Base-by-base conservation (phyloP, 2,797 vertebrate genomes). In the Phaenicophaeus curvirostris region DNA sequence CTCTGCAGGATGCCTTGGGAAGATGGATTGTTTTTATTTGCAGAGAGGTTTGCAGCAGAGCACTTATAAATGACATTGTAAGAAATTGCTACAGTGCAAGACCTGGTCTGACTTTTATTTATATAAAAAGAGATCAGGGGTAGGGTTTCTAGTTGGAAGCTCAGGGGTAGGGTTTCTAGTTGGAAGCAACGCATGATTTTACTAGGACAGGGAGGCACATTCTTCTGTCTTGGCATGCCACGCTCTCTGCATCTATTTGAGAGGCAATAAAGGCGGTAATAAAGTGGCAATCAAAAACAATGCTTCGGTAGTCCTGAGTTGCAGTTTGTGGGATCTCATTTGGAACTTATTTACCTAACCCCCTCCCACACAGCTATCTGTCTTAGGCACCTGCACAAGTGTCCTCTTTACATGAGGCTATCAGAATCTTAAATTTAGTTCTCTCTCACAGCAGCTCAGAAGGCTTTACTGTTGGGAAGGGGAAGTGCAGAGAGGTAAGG, bases 21-120 rank as follows among this genome's bases (percentile, higher is more conserved):
- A 95, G 94, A 93, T 3, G 18, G 88, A 95, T 96, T 93, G 93
- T 94, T 96, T 96, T 96, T 95, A 96, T 97, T 96, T 97, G 69
- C 82, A 75, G 93, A 85, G 81, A 81, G 84, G 90, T 93, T 96
- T 97, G 87, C 82, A 93, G 79, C 89, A 89, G 92, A 95, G 85
- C 90, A 74, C 86, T 96, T 96, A 95, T 85, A 91, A 96, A 96
- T 93, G 95, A 94, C 95, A 96, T 85, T 86, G 85, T 91, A 92
- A 97, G 95, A 92, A 96, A 97, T 79, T 92, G 94, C 92, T 95
- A 62, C 83, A 75, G 84, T 90, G 90, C 67, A 93, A 95, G 94
- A 95, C 92, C 90, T 94, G 93, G 78, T 97, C 78, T 96, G 89
- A 92, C 90, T 97, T 96, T 96, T 96, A 95, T 97, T 97, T 97